These are phyloP conservation scores for Pygmarrhopalites habei DNA, from an alignment of 1,140 invertebrate species.

Conservation along the genomic window DNA sequence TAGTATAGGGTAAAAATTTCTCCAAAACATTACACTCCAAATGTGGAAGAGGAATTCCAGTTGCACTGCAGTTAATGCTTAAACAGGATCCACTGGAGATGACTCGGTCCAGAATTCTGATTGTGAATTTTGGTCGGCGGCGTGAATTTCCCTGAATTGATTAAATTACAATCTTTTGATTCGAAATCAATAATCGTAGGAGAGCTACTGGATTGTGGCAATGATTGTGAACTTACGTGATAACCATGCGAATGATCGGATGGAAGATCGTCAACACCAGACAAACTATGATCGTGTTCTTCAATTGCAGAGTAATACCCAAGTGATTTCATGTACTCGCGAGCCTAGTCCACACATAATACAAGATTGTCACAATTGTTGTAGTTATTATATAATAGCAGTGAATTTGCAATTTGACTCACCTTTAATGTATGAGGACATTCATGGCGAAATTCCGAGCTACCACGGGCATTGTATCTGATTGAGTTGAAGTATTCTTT, in stretches of 20 bases:
- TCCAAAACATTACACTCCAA: too few relatives aligned
- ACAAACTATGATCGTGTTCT: constrained; percentile 8
- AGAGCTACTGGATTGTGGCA: too few relatives aligned
- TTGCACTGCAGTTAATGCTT: constrained; percentile 13
- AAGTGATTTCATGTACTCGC: constrained; percentile 7
- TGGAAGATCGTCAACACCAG: constrained; percentile 10
- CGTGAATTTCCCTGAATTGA: not conserved
- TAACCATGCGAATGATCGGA: not conserved
- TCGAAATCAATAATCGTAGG: too few relatives aligned
- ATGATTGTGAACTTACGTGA: not conserved
- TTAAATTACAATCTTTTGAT: too few relatives aligned
- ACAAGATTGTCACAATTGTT: not conserved
- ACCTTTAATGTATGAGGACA: not conserved
- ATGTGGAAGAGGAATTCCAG: not conserved
- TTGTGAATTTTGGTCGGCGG: constrained; percentile 8
- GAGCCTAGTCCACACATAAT: not conserved
- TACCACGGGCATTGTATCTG: too few relatives aligned
- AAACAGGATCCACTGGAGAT: not conserved
- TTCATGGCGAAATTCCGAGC: too few relatives aligned
- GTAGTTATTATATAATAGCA: not conserved
- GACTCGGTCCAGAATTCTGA: not conserved
- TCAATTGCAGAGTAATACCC: constrained; percentile 12
- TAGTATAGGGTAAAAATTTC: too few relatives aligned
- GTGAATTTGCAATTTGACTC: not conserved
- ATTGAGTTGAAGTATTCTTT: too few relatives aligned